Evolutionary conservation across 2,888 invertebrate genomes (phyloP).

Genomic region (Oscheius sp.): DNA sequence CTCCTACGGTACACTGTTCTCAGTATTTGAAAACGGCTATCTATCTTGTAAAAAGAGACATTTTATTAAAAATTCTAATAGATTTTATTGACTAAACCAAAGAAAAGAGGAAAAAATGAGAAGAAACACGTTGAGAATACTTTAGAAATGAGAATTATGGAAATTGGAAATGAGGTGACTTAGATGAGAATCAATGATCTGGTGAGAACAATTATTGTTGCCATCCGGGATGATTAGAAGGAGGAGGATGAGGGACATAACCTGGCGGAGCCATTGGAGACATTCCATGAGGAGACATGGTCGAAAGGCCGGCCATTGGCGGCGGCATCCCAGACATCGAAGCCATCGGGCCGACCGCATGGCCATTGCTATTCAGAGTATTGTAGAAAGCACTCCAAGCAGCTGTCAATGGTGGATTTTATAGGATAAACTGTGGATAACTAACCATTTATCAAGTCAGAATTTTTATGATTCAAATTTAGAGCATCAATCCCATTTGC

Average conservation of each 20-base stretch:
- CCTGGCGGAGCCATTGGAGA: conserved; percentile 1
- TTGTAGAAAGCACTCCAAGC: conserved; percentile 37
- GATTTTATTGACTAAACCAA: neutral
- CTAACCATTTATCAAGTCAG: conserved; percentile 29
- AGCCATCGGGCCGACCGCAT: neutral
- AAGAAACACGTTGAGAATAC: neutral
- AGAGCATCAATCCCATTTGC: conserved; percentile 58
- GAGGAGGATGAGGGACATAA: neutral
- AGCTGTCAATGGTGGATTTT: conserved; percentile 9
- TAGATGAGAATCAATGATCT: neutral
- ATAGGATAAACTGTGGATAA: neutral
- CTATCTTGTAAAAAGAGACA: neutral
- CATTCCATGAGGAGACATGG: conserved; percentile 13
- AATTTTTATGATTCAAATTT: conserved; percentile 54
- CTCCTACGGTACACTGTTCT: neutral
- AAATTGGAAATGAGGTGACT: neutral
- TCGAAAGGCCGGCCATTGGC: neutral
- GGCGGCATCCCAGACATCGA: neutral
- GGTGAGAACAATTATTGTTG: neutral
- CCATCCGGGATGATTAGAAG: conserved; percentile 7
- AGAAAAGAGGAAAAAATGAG: neutral
- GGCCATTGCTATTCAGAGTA: conserved; percentile 7
- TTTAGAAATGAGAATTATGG: conserved; percentile 3
- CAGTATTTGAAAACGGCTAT: neutral
- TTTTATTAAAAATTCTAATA: neutral